Evolutionary conservation across 1,140 invertebrate genomes (phyloP), one percentile per base, ranked within the genome.

Genomic region (Contarinia nasturtii): DNA sequence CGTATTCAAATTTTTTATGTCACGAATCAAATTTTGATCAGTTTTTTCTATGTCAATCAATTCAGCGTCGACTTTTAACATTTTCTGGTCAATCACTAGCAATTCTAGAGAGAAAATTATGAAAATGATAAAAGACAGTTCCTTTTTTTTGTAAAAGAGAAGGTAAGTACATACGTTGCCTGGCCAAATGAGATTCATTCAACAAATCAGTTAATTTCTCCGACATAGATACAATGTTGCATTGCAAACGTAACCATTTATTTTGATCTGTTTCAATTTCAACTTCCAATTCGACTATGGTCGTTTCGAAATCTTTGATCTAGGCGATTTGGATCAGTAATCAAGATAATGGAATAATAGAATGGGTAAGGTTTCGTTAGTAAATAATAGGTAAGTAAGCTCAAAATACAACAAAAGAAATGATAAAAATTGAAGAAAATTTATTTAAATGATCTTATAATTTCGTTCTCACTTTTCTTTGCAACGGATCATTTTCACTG

Each of bases 171-270:
- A 66, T 55, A 77, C 75, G 79, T 64, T 83, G 83, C 38, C 72
- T 72, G 10, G 80, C 63, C 17, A 80, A 61, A 56, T 75, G 75
- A 40, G 80, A 70, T 52, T 82, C 73, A 21, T 72, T 65, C 1
- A 81, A 55, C 51, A 82, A 73, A 49, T 68, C 59, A 51, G 77
- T 75, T 54, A 78, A 67, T 51, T 83, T 72, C 49, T 76, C 63
- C 0, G 77, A 73, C 5, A 85, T 59, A 48, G 67, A 67, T 1
- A 84, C 71, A 44, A 81, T 71, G 53, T 77, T 72, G 15, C 73
- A 73, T 60, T 86, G 80, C 50, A 80, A 68, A 38, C 80, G 70
- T 43, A 86, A 59, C 84, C 84, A 86, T 57, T 76, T 73, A 49
- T 75, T 71, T 57, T 85, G 78, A 48, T 77, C 61, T 41, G 69